Percentiles rank a stretch among this genome's conserved stretches.
These are phyloP conservation scores for Trachurus trachurus DNA, from an alignment of 2,797 vertebrate species.

Conservation along the genomic window DNA sequence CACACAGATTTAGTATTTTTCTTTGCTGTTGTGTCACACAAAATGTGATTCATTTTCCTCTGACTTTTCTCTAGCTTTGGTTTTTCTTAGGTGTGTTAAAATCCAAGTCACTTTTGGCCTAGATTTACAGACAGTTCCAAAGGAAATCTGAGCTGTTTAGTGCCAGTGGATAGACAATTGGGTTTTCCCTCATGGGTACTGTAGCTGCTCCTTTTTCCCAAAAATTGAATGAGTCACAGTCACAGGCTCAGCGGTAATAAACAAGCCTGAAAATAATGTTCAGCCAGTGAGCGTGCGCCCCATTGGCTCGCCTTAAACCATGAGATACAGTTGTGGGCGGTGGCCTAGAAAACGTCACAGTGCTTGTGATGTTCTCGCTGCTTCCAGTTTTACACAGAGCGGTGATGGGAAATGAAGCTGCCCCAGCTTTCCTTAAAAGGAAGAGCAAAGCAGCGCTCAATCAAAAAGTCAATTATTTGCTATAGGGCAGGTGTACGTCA, in stretches of 20 bases:
- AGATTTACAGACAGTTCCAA: not conserved
- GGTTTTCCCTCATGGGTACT: slow-evolving; percentile 1
- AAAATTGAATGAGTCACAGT: slow-evolving; percentile 76
- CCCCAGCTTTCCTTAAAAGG: slow-evolving; percentile 78
- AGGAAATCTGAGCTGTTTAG: not conserved
- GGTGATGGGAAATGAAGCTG: slow-evolving; percentile 76
- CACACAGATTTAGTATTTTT: not conserved
- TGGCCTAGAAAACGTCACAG: slow-evolving; percentile 72
- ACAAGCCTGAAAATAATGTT: slow-evolving; percentile 51
- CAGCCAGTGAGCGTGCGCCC: slow-evolving; percentile 15
- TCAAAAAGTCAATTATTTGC: slow-evolving; percentile 64
- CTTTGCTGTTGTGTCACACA: not conserved
- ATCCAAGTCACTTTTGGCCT: not conserved
- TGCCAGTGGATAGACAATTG: not conserved
- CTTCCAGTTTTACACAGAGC: slow-evolving; percentile 74
- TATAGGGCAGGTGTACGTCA: slow-evolving; percentile 50
- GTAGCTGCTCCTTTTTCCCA: slow-evolving; percentile 46
- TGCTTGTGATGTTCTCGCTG: slow-evolving; percentile 55
- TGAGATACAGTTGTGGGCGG: slow-evolving; percentile 72
- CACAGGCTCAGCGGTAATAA: slow-evolving; percentile 56
- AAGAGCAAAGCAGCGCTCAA: slow-evolving; percentile 47
- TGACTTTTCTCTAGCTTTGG: not conserved
- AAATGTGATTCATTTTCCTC: not conserved
- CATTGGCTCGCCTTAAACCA: slow-evolving; percentile 72
- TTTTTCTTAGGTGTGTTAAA: not conserved